A percentile compares a stretch with the other conserved stretches of the same genome.
These are phyloP conservation scores for Hydroisotoma schaefferi DNA, from an alignment of 2,888 invertebrate genomes.

Conservation along the genomic window DNA sequence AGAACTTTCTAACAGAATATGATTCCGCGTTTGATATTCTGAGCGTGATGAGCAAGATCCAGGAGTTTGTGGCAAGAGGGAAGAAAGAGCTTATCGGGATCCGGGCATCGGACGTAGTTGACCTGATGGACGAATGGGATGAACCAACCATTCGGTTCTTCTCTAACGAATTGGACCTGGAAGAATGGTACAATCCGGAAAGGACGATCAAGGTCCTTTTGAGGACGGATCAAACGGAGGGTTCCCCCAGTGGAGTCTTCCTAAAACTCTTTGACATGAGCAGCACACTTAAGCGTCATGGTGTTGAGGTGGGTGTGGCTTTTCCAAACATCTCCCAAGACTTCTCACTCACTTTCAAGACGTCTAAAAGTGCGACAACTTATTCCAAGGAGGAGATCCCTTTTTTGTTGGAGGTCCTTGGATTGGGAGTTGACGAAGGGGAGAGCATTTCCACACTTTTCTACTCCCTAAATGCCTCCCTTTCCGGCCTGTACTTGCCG, in stretches of 20 bases:
- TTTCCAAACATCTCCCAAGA: constrained; percentile 16
- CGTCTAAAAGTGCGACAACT: neutral
- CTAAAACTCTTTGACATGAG: constrained; percentile 12
- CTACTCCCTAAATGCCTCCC: constrained; percentile 15
- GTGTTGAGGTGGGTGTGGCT: constrained; percentile 16
- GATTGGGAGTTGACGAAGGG: constrained; percentile 13
- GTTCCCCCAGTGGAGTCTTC: constrained; percentile 9
- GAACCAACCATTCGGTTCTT: constrained; percentile 6
- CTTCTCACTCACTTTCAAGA: constrained; percentile 11
- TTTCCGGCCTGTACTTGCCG: constrained; percentile 12
- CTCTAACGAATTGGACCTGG: constrained; percentile 12
- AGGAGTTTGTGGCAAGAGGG: neutral
- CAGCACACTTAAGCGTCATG: neutral
- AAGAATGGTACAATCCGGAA: constrained; percentile 14
- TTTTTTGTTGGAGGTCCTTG: constrained; percentile 4
- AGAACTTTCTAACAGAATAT: neutral
- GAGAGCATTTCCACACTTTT: constrained; percentile 11
- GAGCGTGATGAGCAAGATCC: neutral
- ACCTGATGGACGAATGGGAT: neutral
- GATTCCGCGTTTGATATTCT: constrained; percentile 2
- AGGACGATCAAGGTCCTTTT: constrained; percentile 16
- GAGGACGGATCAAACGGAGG: neutral
- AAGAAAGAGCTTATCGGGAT: constrained; percentile 13
- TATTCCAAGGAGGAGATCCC: constrained; percentile 7
- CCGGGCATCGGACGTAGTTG: constrained; percentile 5